These are phyloP conservation scores for Muraenolepis orangiensis DNA, from an alignment of 2,797 vertebrate species.

Conservation along the genomic window DNA sequence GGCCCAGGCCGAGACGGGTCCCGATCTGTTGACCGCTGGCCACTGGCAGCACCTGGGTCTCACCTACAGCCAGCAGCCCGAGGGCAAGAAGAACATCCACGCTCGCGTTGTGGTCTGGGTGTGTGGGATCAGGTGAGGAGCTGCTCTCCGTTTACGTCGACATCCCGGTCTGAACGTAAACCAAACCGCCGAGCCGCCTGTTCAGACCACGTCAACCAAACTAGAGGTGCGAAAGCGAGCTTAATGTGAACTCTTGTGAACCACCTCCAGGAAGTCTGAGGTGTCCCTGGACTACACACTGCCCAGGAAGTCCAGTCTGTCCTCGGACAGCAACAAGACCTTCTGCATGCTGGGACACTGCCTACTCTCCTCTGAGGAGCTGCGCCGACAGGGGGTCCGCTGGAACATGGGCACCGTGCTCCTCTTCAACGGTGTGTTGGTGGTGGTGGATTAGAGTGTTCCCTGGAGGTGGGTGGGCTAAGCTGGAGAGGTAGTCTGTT, in stretches of 20 bases:
- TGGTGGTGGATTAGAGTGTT: neutral
- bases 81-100: constrained; percentile 88
- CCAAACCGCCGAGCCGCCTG: neutral
- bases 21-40: constrained; percentile 75
- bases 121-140: constrained; percentile 88
- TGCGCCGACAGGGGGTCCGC: constrained; percentile 63
- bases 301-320: constrained; percentile 90
- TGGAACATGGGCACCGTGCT: constrained; percentile 92
- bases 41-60: constrained; percentile 91
- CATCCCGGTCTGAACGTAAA: neutral
- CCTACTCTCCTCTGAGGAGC: constrained; percentile 76
- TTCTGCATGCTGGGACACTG: constrained; percentile 94
- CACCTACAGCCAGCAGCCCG: constrained; percentile 87
- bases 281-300: constrained; percentile 88
- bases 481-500: neutral
- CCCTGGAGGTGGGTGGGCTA: neutral
- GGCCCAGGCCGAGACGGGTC: constrained; percentile 86
- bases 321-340: constrained; percentile 94
- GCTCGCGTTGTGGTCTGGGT: constrained; percentile 86
- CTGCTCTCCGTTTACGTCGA: neutral
- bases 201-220: neutral
- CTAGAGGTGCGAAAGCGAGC: neutral
- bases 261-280: constrained; percentile 80
- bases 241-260: neutral
- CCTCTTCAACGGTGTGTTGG: constrained; percentile 87